Evolutionary conservation across 2,113 vertebrate genomes (phyloP).

Genomic region (Bagarius yarrelli): DNA sequence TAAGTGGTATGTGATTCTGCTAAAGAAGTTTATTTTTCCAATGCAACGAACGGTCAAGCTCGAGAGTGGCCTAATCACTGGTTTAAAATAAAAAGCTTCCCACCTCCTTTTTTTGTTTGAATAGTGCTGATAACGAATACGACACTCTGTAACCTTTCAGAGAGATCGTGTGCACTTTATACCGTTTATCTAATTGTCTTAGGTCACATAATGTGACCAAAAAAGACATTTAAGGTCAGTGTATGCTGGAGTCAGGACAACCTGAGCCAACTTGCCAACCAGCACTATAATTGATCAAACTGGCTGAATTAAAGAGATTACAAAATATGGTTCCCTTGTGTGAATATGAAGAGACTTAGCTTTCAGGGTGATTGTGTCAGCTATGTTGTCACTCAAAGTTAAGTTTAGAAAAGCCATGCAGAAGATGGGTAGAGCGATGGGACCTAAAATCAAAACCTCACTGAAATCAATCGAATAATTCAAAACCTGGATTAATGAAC

Average conservation of each 20-base stretch:
- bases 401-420: slow-evolving; percentile 44
- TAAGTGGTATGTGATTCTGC: slow-evolving; percentile 61
- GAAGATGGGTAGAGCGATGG: too few relatives aligned
- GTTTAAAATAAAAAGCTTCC: background rate
- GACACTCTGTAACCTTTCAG: background rate
- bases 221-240: slow-evolving; percentile 24
- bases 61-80: slow-evolving; percentile 60
- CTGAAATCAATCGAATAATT: too few relatives aligned
- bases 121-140: background rate
- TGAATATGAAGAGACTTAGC: slow-evolving; percentile 61
- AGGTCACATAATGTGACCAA: slow-evolving; percentile 24
- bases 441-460: too few relatives aligned
- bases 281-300: slow-evolving; percentile 59
- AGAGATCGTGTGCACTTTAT: background rate
- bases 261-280: slow-evolving; percentile 12
- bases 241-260: slow-evolving; percentile 37
- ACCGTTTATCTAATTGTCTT: slow-evolving; percentile 9
- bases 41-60: slow-evolving; percentile 65
- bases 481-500: too few relatives aligned
- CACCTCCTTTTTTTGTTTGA: background rate
- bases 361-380: slow-evolving; percentile 68
- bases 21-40: slow-evolving; percentile 61
- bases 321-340: slow-evolving; percentile 55
- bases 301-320: slow-evolving; percentile 67
- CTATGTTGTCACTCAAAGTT: slow-evolving; percentile 63